Evolutionary conservation across 1,140 invertebrate species (phyloP).

Genomic region (Tachypleus tridentatus): DNA sequence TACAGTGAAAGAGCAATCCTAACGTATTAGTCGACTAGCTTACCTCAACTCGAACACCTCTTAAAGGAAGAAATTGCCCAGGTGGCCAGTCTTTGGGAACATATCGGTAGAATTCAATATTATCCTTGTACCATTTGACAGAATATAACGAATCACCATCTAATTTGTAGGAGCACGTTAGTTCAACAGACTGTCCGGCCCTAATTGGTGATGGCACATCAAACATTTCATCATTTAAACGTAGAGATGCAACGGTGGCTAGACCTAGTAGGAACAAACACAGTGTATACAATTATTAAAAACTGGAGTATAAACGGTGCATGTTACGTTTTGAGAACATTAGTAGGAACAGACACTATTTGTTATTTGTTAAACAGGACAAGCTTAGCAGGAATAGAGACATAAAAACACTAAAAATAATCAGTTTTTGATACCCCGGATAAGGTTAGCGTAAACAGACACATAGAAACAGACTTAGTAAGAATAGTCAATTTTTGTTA

Average conservation of each 20-base stretch:
- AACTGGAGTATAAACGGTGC: no score
- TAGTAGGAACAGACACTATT: no score
- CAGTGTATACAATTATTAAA: no score
- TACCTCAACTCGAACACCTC: conserved; percentile 24
- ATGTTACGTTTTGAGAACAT: no score
- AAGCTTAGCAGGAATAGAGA: no score
- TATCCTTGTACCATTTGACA: conserved; percentile 27
- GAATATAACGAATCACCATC: conserved; percentile 26
- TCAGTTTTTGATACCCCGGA: no score
- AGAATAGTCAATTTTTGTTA: no score
- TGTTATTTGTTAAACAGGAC: no score
- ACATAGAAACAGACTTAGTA: no score
- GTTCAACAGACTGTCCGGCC: conserved; percentile 24
- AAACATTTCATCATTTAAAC: conserved; percentile 10
- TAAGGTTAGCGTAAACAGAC: no score
- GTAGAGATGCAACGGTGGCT: conserved; percentile 10
- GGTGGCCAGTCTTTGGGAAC: conserved; percentile 23
- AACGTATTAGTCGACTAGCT: background rate
- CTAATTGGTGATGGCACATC: conserved; percentile 24
- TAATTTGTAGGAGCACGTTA: conserved; percentile 25
- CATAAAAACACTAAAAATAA: no score
- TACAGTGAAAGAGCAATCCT: no score
- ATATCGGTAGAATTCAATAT: conserved; percentile 24
- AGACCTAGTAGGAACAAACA: background rate
- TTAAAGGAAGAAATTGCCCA: conserved; percentile 22